These are phyloP conservation scores for Cephus runcator DNA, from an alignment of 2,888 invertebrate species.

Conservation along the genomic window DNA sequence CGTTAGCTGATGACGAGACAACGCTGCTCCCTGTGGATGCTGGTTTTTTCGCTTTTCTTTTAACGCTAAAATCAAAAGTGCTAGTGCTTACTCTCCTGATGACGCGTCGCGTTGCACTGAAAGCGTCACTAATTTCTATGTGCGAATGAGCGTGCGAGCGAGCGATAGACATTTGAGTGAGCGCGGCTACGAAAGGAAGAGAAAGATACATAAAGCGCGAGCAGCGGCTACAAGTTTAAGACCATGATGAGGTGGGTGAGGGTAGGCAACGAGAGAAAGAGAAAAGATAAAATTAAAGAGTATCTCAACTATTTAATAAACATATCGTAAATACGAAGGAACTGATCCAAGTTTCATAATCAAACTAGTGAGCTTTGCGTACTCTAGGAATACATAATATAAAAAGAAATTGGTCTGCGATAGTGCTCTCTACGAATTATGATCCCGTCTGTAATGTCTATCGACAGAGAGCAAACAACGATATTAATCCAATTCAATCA, in stretches of 20 bases:
- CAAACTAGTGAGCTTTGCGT: background rate
- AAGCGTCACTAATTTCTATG: background rate
- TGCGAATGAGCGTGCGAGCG: background rate
- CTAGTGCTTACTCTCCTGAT: conserved; percentile 12
- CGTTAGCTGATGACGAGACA: background rate
- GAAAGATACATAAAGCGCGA: background rate
- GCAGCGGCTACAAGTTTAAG: background rate
- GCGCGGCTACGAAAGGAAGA: background rate
- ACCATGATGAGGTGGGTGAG: background rate
- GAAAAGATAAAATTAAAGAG: background rate
- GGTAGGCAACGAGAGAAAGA: background rate
- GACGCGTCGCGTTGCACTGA: conserved; percentile 1
- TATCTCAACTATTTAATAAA: conserved; percentile 3
- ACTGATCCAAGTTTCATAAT: background rate
- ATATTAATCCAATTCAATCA: conserved; percentile 43
- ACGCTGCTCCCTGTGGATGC: background rate
- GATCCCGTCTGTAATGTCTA: background rate
- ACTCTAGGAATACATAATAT: conserved; percentile 13
- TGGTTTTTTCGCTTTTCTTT: conserved; percentile 54
- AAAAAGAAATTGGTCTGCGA: background rate
- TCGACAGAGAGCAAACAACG: conserved; percentile 3
- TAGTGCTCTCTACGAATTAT: background rate
- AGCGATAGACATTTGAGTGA: background rate
- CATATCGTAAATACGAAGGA: background rate
- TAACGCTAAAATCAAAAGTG: conserved; percentile 49